Evolutionary conservation across 2,797 vertebrate species (phyloP).

Genomic region (Chrosomus eos): DNA sequence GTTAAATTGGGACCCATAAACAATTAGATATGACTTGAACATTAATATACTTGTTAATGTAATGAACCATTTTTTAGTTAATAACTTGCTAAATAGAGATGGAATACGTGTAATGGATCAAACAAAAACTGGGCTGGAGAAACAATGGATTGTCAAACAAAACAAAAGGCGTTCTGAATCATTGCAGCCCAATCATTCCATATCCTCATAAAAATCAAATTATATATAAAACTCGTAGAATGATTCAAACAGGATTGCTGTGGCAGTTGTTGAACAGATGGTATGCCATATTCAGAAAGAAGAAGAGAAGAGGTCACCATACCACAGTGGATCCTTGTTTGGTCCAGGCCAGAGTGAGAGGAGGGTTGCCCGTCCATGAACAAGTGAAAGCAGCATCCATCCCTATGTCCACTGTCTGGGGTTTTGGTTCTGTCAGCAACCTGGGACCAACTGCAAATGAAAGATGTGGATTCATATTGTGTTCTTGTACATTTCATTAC

Average conservation of each 20-base stretch:
- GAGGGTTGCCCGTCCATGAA: conserved; percentile 90
- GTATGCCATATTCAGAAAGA: conserved; percentile 37
- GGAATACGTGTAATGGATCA: not conserved
- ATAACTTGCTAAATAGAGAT: not conserved
- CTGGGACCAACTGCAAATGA: conserved; percentile 83
- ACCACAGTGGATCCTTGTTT: conserved; percentile 86
- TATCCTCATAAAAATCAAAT: not conserved
- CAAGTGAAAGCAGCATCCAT: conserved; percentile 89
- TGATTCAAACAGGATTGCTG: conserved; percentile 32
- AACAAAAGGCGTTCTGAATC: not conserved
- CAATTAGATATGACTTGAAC: not conserved
- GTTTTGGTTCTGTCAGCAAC: conserved; percentile 84
- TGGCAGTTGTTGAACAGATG: conserved; percentile 60
- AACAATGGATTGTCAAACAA: not conserved
- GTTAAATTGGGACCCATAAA: not conserved
- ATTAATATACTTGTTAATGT: not conserved
- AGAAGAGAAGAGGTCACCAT: conserved; percentile 64
- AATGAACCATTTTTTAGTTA: not conserved
- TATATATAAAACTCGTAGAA: not conserved
- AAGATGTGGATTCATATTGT: conserved; percentile 24
- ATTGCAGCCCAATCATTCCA: conserved; percentile 37
- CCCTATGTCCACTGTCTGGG: conserved; percentile 83
- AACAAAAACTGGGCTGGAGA: not conserved
- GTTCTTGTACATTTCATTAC: not conserved
- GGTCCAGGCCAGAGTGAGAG: conserved; percentile 89